Evolutionary conservation across 2,888 invertebrate genomes (phyloP).

Genomic region (Meteorus colon): DNA sequence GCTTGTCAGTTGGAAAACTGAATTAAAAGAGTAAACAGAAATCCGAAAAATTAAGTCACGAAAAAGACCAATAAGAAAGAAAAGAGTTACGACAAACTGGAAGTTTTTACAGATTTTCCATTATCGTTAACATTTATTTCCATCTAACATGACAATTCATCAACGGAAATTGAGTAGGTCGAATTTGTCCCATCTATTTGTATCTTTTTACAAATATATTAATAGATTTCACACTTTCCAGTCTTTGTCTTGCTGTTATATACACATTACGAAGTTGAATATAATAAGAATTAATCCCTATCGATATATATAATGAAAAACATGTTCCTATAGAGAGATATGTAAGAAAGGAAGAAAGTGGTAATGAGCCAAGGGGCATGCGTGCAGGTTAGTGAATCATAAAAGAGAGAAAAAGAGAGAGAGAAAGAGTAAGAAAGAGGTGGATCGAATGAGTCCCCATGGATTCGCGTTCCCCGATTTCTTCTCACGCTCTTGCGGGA

Average conservation of each 20-base stretch:
- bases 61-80: neutral
- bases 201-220: neutral
- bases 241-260: neutral
- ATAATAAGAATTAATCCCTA: constrained; percentile 9
- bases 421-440: neutral
- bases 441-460: constrained; percentile 21
- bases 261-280: neutral
- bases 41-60: neutral
- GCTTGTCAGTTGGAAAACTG: constrained; percentile 29
- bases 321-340: constrained; percentile 16
- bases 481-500: constrained; percentile 63
- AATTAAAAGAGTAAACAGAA: neutral
- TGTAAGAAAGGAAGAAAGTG: neutral
- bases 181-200: neutral
- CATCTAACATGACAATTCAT: neutral
- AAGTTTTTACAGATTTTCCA: neutral
- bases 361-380: constrained; percentile 36
- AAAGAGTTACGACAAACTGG: neutral
- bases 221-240: neutral
- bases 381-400: constrained; percentile 37
- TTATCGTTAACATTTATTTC: neutral
- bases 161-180: no score
- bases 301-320: constrained; percentile 27
- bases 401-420: no score
- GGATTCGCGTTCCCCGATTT: constrained; percentile 46